Evolutionary conservation across 2,797 vertebrate species (phyloP).

Genomic region (Rhynchonycteris naso): DNA sequence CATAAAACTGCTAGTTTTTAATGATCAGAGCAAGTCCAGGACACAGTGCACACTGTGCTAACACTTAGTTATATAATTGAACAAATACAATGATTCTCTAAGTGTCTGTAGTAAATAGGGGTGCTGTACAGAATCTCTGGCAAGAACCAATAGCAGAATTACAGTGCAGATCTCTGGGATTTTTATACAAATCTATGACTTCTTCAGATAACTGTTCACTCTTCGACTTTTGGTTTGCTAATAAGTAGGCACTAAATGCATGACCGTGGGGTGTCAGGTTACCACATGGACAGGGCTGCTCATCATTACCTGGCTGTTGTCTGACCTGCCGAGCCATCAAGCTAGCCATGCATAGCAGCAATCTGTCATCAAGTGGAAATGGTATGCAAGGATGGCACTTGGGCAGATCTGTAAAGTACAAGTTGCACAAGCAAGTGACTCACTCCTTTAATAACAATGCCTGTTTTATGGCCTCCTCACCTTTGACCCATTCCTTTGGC

Average conservation of each 20-base stretch:
- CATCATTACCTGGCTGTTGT: neutral
- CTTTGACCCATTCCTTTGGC: neutral
- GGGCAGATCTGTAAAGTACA: neutral
- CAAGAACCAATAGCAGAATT: neutral
- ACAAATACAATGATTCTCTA: neutral
- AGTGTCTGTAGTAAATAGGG: neutral
- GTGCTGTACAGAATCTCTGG: neutral
- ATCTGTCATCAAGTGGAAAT: neutral
- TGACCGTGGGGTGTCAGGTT: neutral
- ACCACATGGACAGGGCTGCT: neutral
- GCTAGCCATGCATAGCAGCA: neutral
- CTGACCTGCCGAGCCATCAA: neutral
- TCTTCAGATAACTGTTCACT: neutral
- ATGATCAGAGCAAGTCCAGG: neutral
- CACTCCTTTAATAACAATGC: neutral
- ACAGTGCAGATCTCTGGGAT: neutral
- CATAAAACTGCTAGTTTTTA: neutral
- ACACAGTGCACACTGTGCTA: neutral
- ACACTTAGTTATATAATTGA: neutral
- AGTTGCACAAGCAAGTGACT: neutral
- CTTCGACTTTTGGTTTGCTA: neutral
- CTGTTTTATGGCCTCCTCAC: neutral
- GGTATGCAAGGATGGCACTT: neutral
- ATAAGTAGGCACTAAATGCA: neutral
- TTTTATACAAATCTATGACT: neutral